These are phyloP conservation scores for Acropternis orthonyx DNA, from an alignment of 2,797 vertebrate genomes.

Conservation along the genomic window DNA sequence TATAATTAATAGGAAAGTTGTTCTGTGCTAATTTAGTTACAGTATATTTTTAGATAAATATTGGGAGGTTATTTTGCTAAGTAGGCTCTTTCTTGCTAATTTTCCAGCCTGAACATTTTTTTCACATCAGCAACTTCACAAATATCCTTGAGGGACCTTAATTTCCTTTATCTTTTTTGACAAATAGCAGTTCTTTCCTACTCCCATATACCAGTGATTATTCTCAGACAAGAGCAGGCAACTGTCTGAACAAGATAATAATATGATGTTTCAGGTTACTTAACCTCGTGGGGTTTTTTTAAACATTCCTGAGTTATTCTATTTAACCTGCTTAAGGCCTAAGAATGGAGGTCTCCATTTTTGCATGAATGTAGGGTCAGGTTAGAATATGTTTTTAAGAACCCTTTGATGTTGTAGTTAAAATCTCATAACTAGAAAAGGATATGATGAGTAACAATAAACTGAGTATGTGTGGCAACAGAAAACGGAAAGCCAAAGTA, in stretches of 20 bases:
- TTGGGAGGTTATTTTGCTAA: background rate
- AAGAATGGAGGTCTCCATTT: background rate
- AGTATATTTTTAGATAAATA: background rate
- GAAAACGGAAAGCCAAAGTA: background rate
- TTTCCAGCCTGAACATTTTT: background rate
- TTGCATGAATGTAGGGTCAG: accelerated
- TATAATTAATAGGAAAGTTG: background rate
- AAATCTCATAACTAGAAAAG: background rate
- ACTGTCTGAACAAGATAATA: background rate
- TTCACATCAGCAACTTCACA: background rate
- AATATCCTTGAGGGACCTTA: background rate
- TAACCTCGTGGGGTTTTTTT: background rate
- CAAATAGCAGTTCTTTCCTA: background rate
- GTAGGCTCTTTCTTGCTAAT: background rate
- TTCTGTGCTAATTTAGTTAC: background rate
- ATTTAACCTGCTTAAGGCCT: background rate
- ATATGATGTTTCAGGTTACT: background rate
- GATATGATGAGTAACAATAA: background rate
- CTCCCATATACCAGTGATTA: background rate
- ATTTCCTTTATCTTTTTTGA: background rate
- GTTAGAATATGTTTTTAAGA: background rate
- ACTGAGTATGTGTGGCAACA: background rate
- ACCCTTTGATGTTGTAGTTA: background rate
- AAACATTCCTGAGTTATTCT: background rate
- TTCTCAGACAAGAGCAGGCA: background rate